These are phyloP conservation scores for Resseliella maxima DNA, from an alignment of 2,888 invertebrate species.

Conservation along the genomic window DNA sequence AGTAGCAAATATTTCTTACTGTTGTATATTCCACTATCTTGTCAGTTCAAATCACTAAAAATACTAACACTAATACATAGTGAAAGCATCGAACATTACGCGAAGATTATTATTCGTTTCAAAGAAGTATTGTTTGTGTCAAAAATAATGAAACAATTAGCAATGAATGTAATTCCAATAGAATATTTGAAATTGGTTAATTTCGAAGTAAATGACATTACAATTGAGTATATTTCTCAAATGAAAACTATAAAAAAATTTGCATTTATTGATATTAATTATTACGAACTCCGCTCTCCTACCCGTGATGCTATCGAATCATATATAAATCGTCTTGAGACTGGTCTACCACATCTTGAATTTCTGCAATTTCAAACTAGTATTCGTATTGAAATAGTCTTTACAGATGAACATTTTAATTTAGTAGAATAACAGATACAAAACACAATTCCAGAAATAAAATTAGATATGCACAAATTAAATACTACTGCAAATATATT, in stretches of 20 bases:
- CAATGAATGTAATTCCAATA: neutral
- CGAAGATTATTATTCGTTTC: no score
- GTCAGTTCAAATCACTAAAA: neutral
- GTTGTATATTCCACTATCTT: neutral
- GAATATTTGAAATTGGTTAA: slow-evolving; percentile 1
- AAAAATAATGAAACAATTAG: neutral
- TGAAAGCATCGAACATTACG: neutral
- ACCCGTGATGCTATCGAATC: slow-evolving; percentile 15
- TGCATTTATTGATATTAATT: neutral
- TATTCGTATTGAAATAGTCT: neutral
- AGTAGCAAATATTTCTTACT: neutral
- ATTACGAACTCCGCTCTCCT: neutral
- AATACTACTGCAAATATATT: neutral
- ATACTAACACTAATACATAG: neutral
- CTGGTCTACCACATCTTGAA: neutral
- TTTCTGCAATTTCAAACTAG: slow-evolving; percentile 10
- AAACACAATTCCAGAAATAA: neutral
- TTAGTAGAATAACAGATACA: neutral
- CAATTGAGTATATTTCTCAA: neutral
- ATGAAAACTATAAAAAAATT: neutral
- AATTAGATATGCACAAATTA: neutral
- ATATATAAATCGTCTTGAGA: slow-evolving; percentile 8
- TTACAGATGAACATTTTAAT: neutral
- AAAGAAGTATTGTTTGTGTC: neutral
- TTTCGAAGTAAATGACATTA: neutral